These are phyloP conservation scores for Protobothrops mucrosquamatus DNA, from an alignment of 2,113 vertebrate genomes.

Conservation along the genomic window DNA sequence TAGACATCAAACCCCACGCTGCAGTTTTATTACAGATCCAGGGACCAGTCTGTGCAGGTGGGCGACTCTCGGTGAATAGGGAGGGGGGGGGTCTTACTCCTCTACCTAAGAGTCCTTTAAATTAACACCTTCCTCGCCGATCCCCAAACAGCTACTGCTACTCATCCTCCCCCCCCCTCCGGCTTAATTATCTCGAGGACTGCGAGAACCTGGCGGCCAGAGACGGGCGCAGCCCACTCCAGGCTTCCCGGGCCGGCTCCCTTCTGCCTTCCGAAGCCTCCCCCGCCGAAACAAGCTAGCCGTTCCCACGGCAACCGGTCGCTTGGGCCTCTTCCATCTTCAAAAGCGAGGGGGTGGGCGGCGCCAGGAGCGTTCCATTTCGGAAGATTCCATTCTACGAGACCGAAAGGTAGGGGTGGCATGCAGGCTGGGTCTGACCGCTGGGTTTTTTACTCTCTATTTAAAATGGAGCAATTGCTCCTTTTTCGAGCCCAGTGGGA, in stretches of 20 bases:
- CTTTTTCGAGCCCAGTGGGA: background rate
- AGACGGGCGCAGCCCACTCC: background rate
- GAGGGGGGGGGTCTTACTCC: background rate
- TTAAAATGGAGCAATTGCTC: background rate
- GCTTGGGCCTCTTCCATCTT: background rate
- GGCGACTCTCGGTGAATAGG: background rate
- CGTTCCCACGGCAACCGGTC: background rate
- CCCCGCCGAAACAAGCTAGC: background rate
- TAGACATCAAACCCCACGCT: background rate
- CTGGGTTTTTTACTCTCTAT: background rate
- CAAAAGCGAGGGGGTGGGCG: no score
- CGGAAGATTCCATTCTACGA: background rate
- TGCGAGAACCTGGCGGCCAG: background rate
- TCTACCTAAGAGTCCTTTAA: background rate
- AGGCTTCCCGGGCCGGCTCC: background rate
- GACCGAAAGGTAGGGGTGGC: fast-evolving
- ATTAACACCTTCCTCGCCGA: background rate
- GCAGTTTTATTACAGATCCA: background rate
- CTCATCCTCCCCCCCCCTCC: no score
- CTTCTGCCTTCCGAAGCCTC: no score
- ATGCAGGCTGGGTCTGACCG: fast-evolving
- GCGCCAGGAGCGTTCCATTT: fast-evolving
- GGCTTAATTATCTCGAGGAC: background rate
- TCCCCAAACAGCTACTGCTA: background rate
- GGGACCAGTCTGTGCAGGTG: background rate